Conservation (phyloP, 2,888 invertebrate genomes). For the Panzeria rudis region DNA sequence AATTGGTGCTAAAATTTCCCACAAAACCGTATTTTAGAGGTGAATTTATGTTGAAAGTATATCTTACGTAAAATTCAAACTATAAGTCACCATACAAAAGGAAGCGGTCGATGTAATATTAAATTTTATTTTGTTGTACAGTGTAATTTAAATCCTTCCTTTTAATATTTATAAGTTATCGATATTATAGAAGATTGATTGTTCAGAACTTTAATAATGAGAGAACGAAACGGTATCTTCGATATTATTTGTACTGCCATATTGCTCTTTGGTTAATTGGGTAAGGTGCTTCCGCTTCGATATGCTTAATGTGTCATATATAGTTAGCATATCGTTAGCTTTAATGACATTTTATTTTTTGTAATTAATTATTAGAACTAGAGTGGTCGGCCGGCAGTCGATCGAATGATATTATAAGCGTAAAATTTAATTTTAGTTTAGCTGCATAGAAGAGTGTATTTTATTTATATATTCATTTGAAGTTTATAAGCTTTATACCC, state of each 20-base stretch:
- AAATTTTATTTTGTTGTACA: no score
- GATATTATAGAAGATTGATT: no score
- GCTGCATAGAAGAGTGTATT: background rate
- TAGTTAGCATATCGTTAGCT: background rate
- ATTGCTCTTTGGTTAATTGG: background rate
- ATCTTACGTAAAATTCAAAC: no score
- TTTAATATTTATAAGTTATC: no score
- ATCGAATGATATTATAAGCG: background rate
- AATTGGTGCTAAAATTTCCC: no score
- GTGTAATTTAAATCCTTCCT: no score
- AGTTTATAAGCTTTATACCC: background rate
- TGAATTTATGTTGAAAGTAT: no score
- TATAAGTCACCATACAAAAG: no score
- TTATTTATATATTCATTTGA: background rate
- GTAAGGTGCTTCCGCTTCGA: slow-evolving; percentile 4
- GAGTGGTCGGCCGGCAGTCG: background rate
- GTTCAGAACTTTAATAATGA: background rate
- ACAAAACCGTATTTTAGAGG: no score
- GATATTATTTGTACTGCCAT: background rate
- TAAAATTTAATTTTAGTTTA: slow-evolving; percentile 7
- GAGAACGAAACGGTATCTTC: background rate
- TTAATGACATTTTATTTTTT: background rate
- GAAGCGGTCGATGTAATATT: no score
- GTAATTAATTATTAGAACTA: background rate
- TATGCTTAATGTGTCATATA: background rate